Base-by-base conservation (phyloP, 2,113 vertebrate genomes). In the Tricholaema leucomelas region DNA sequence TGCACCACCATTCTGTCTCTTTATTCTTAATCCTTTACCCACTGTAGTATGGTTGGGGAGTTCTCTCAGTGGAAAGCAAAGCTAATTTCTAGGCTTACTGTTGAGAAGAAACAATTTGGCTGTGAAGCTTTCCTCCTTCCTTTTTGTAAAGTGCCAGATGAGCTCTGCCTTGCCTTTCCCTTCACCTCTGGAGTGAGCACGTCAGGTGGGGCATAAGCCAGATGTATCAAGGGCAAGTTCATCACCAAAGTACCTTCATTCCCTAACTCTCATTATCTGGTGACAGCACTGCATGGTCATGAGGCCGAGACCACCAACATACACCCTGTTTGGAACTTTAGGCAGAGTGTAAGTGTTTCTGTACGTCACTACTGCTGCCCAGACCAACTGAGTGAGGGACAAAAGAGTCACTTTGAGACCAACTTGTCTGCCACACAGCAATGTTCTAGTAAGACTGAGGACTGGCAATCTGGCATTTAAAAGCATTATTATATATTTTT, bases 21-120 rank as follows among this genome's bases (percentile, higher is more conserved):
- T 42, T 52, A 72, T 92, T 74, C 88, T 77, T 77, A 90, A 80
- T 85, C 12, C 80, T 95, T 83, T 78, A 18, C 70, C 63, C 48
- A 50, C 24, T 71, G 52, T 72, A 76, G 27, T n/a, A 44, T 50
- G 31, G 25, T 55, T 80, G 64, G 19, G 3, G 35, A 38, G 10
- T 61, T 92, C 89, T 85, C 60, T 21, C 74, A 40, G 79, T n/a
- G 60, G 31, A 70, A 84, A 83, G 42, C 5, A 55, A 95, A 71
- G 58, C 65, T 85, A 54, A 86, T 70, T 86, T 94, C 69, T 63
- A 78, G 40, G 5, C 28, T 85, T 66, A 19, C 9, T 35, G 52
- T 38, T 67, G n/a, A 84, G 85, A 48, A 52, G 46, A 91, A 31
- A 73, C 80, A 27, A n/a, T 28, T 44, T 81, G 64, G 14, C 36